phyloP scores from a whole-genome alignment of 2,113 vertebrate genomes.

The Chunga burmeisteri region DNA sequence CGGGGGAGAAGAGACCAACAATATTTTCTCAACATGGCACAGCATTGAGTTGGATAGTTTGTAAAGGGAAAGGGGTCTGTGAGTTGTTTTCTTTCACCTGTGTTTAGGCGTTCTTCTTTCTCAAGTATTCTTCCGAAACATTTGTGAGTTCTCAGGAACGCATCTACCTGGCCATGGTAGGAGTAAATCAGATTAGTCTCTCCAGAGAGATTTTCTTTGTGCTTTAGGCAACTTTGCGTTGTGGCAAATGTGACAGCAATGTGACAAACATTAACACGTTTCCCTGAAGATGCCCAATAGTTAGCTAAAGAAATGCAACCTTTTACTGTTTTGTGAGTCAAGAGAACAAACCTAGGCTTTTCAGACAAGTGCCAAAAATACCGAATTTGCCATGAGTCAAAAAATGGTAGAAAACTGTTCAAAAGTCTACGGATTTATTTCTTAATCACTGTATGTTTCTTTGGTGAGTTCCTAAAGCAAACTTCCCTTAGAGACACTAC shows the following conservation, averaged over 20 bases:
- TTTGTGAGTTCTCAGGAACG: neutral
- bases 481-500: neutral
- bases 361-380: neutral
- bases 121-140: neutral
- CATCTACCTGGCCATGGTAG: neutral
- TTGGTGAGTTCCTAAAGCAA: neutral
- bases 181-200: neutral
- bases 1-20: too few relatives aligned
- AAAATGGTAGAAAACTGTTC: neutral
- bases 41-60: neutral
- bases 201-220: neutral
- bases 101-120: neutral
- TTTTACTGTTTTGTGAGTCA: neutral
- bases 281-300: neutral
- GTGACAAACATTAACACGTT: neutral
- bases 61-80: neutral
- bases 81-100: neutral
- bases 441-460: neutral
- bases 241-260: neutral
- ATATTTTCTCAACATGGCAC: neutral
- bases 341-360: neutral
- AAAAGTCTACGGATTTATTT: neutral
- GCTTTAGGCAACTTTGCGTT: neutral
- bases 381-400: neutral
- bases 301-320: neutral